Percentiles rank a stretch among this genome's conserved stretches.
phyloP scores from a whole-genome alignment of 2,888 invertebrate species.

The Sarcophaga rosellei region DNA sequence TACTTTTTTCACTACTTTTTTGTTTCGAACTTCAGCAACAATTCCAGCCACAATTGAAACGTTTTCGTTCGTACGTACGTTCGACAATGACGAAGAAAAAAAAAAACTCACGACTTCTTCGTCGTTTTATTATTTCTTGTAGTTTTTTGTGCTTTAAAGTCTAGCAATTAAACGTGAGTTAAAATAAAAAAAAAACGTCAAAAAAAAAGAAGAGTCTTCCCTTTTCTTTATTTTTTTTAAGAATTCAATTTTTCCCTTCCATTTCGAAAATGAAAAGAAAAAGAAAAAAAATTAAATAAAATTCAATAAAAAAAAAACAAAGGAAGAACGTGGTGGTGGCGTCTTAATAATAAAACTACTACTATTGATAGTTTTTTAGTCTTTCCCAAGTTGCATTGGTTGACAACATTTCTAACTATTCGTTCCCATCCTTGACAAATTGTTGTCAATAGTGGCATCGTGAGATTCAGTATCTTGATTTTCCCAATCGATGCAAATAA shows the following conservation, averaged over 20 bases:
- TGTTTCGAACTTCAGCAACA: constrained; percentile 36
- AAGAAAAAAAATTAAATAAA: constrained; percentile 7
- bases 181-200: neutral
- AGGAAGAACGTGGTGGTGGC: constrained; percentile 51
- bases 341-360: constrained; percentile 56
- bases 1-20: constrained; percentile 69
- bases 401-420: constrained; percentile 3
- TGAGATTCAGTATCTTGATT: constrained; percentile 54
- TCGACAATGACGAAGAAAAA: constrained; percentile 4
- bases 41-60: constrained; percentile 67
- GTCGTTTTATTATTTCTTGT: constrained; percentile 41
- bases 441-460: constrained; percentile 64
- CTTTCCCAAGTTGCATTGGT: constrained; percentile 24
- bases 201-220: constrained; percentile 58
- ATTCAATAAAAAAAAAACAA: constrained; percentile 10
- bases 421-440: constrained; percentile 61
- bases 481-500: neutral
- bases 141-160: constrained; percentile 34
- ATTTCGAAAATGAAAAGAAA: constrained; percentile 12
- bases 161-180: constrained; percentile 71
- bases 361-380: constrained; percentile 34
- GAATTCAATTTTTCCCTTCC: too few species aligned
- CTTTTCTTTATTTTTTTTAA: constrained; percentile 12
- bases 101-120: constrained; percentile 69
- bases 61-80: constrained; percentile 47